These are phyloP conservation scores for Papilio dardanus DNA, from an alignment of 1,140 invertebrate species.

Conservation along the genomic window DNA sequence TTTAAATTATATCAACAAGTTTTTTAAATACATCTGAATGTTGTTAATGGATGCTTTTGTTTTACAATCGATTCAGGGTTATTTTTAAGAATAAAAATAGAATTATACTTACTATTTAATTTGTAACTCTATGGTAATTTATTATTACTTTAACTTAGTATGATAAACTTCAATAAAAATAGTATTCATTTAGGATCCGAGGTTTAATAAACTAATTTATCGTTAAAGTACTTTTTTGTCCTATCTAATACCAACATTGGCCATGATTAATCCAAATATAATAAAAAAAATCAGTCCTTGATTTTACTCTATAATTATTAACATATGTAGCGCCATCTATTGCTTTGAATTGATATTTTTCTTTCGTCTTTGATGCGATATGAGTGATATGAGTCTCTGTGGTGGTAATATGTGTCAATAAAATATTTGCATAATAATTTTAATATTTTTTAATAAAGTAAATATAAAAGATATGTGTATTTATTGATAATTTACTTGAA, in stretches of 20 bases:
- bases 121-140: too few species aligned
- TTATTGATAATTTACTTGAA: slow-evolving; percentile 37
- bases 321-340: slow-evolving; percentile 51
- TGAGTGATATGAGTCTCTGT: neutral
- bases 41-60: neutral
- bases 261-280: too few species aligned
- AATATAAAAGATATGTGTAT: neutral
- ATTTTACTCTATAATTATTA: neutral
- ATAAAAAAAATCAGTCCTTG: neutral
- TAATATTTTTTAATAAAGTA: too few species aligned
- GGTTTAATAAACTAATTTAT: neutral
- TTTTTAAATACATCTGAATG: slow-evolving; percentile 13
- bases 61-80: neutral
- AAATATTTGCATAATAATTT: too few species aligned
- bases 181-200: too few species aligned
- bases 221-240: neutral
- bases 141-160: too few species aligned
- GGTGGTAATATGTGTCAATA: neutral
- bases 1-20: slow-evolving; percentile 1
- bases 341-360: neutral
- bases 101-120: too few species aligned
- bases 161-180: neutral
- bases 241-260: neutral
- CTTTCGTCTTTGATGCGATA: too few species aligned
- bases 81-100: neutral